Evolutionary conservation across 2,797 vertebrate genomes (phyloP), one percentile per base, ranked within the genome.

Genomic region (Thamnophis elegans): DNA sequence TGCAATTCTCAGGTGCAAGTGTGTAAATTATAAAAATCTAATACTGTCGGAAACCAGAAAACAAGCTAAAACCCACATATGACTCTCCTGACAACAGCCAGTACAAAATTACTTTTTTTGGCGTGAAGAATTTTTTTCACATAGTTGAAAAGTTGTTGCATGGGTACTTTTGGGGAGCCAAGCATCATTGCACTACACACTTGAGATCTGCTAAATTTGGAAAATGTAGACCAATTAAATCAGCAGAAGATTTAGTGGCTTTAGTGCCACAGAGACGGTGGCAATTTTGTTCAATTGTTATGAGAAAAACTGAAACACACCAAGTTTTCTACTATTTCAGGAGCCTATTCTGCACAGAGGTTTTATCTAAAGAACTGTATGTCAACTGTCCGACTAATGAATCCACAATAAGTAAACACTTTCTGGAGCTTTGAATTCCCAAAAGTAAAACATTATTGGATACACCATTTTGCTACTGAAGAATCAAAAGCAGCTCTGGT

Each of bases 1-100:
- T 51, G 32, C 54, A 82, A 5, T 16, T 26, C 88, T 88, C 73
- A 86, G 91, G 47, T 0, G 0, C 42, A 42, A 0, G 0, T 1
- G 14, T 0, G 11, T 78, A 89, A 54, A 91, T 73, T 26, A 54
- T 5, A 92, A n/a, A 86, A 82, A 95, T 91, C 1, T 25, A 0
- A 62, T 91, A 94, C 16, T 0, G 1, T 32, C 7, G 6, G n/a
- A 42, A 82, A 59, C 60, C 36, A 87, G 65, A 9, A 36, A 12
- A 51, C 1, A 87, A 9, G 8, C 1, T 9, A 36, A 93, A 3
- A 18, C n/a, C 90, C 25, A 85, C n/a, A 90, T 36, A 90, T 53
- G 53, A 25, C 4, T 25, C 11, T 88, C 65, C 42, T 93, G 58
- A 89, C 95, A 95, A 58, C 3, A 88, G 14, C 22, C 54, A 6